Base-by-base conservation (phyloP, 1,140 invertebrate species). In the Ditylenchus dipsaci region DNA sequence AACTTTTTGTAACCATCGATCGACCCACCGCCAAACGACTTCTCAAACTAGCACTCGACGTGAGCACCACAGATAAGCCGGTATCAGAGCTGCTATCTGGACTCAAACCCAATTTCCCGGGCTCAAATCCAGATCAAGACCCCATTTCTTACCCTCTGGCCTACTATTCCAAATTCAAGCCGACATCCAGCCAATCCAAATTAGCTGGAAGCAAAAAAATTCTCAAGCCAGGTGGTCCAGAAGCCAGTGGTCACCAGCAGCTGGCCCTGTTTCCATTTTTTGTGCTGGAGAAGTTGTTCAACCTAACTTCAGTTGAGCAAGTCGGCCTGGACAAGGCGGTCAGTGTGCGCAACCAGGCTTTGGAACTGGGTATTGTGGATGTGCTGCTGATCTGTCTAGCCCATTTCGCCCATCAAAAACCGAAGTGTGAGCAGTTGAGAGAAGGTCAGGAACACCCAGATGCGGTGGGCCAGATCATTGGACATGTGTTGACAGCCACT, bases 281-380 rank as follows among this genome's bases (percentile, higher is more conserved):
- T 43, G 72, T 65, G 9, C 29, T 73, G 7, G 71, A 47, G 29
- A 29, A 27, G 17, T 53, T 76, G 9, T 73, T 73, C 9, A 56
- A 67, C 7, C 13, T 38, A 7, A 42, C 27, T 15, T 19, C 56
- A 7, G 47, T 68, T 27, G 19, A 21, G n/a, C 15, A 56, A 15
- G n/a, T 59, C n/a, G 56, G 45, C 13, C 23, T 47, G 21, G 33
- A 63, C 19, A 19, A 60, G 23, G 72, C 75, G 15, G 21, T 61
- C 29, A 11, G 21, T 21, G 11, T 73, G 26, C 63, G 72, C 1
- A 21, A 71, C 7, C 21, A 76, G 42, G 74, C 72, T 30, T 47
- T 73, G 21, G 33, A 76, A 19, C 43, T 77, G 17, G 72, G 72
- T n/a, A 73, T 73, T n/a, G 49, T 73, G 38, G 72, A 73, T 65